Conservation (phyloP, 2,888 invertebrate genomes). For the Chironomus tentans region DNA sequence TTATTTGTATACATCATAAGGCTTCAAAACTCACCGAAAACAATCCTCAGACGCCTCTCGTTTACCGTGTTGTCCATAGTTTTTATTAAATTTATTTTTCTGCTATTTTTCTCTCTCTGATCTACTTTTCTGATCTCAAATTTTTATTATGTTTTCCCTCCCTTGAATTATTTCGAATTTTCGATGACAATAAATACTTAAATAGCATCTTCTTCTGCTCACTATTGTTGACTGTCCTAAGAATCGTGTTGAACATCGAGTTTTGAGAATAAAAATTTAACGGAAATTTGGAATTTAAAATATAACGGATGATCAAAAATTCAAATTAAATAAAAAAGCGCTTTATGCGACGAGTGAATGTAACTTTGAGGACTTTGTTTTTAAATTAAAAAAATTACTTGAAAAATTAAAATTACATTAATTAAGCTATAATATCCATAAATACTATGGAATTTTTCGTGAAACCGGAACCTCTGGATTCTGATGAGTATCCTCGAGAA, state of each 20-base stretch:
- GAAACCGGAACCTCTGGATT: background rate
- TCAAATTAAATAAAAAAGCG: too few relatives aligned
- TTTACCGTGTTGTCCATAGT: slow-evolving; percentile 9
- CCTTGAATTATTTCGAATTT: background rate
- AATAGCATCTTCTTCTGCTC: too few relatives aligned
- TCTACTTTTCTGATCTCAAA: too few relatives aligned
- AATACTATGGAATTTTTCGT: background rate
- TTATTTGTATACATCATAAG: background rate
- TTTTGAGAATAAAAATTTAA: too few relatives aligned
- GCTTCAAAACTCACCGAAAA: background rate
- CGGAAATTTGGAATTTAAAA: too few relatives aligned
- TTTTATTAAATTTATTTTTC: background rate
- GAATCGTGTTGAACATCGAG: too few relatives aligned
- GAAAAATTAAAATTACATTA: background rate
- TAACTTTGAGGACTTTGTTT: too few relatives aligned
- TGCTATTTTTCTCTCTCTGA: background rate
- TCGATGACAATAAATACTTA: background rate
- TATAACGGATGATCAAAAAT: too few relatives aligned
- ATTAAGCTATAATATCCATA: background rate
- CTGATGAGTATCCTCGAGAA: background rate
- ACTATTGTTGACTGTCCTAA: too few relatives aligned
- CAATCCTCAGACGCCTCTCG: slow-evolving; percentile 14
- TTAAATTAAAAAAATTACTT: too few relatives aligned
- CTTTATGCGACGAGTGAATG: too few relatives aligned
- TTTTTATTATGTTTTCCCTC: too few relatives aligned